These are phyloP conservation scores for Phthorimaea operculella DNA, from an alignment of 1,140 invertebrate genomes.

Conservation along the genomic window DNA sequence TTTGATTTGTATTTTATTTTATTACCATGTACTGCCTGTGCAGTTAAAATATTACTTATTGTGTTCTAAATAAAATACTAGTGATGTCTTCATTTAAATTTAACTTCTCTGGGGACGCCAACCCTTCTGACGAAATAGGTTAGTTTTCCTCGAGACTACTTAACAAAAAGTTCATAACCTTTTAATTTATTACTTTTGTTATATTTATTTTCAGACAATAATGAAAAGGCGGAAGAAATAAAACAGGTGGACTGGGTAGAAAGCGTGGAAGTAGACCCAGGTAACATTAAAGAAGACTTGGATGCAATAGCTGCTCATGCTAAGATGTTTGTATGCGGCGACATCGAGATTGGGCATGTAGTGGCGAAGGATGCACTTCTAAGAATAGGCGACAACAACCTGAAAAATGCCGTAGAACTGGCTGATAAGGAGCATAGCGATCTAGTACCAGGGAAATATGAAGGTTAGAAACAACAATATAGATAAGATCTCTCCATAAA, in stretches of 20 bases:
- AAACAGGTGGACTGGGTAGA: conserved; percentile 14
- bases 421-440: conserved; percentile 79
- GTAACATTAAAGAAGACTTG: conserved; percentile 37
- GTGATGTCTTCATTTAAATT: too few species aligned
- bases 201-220: background rate
- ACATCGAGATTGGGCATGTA: conserved; percentile 66
- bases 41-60: too few species aligned
- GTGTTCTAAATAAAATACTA: too few species aligned
- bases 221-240: background rate
- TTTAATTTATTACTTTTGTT: too few species aligned
- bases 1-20: too few species aligned
- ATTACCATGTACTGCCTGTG: too few species aligned
- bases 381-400: conserved; percentile 22
- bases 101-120: too few species aligned
- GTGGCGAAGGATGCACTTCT: conserved; percentile 35
- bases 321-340: conserved; percentile 54
- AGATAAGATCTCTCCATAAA: too few species aligned
- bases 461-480: conserved; percentile 68
- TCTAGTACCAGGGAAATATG: conserved; percentile 76
- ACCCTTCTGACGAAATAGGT: too few species aligned
- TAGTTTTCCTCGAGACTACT: too few species aligned
- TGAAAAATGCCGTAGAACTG: conserved; percentile 55
- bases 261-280: conserved; percentile 41
- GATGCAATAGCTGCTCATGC: conserved; percentile 41
- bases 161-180: too few species aligned